Base-by-base conservation (phyloP, 2,888 invertebrate species). In the Pyrochroa serraticornis region DNA sequence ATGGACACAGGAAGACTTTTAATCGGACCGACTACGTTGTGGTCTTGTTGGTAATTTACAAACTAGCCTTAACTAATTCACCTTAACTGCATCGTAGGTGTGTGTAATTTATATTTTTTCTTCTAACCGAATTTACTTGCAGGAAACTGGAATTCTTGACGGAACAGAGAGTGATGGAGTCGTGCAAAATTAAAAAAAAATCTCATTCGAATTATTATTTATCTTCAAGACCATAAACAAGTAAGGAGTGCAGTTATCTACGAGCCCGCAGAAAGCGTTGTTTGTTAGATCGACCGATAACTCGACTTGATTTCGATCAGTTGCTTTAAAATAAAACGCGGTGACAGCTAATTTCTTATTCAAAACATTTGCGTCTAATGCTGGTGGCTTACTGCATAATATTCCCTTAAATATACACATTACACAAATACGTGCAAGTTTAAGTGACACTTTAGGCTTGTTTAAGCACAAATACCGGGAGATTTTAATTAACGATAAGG, bases 401-500 rank as follows among this genome's bases (percentile, higher is more conserved):
- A 66, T 68, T 62, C 60, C 60, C 67, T 71, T 71, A 70, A 71
- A 71, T 71, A 72, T 72, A 72, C 71, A 72, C 70, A 72, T 72
- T 71, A 72, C 67, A 71, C 73, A 69, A 73, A 71, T 69, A 70
- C 65, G 70, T 65, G 72, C 70, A 68, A 71, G 66, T 71, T 68
- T 69, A 71, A 72, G 68, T 71, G 73, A 73, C 73, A 74, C 68
- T 68, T 66, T 66, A 69, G 66, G 71, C 71, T 68, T 73, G 74
- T 74, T 68, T 69, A 69, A 66, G 71, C 69, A 69, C 72, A 71
- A 71, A 72, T 71, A 69, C 69, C 67, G 69, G 52, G 63, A 72
- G 75, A 75, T 75, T 74, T 71, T 75, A 75, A 75, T 74, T 74
- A 74, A 68, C 69, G 75, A 75, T 75, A 72, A 74, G 65, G 62